Evolutionary conservation across 2,797 vertebrate species (phyloP), one percentile per base, ranked within the genome.

Genomic region (Borostomias antarcticus): DNA sequence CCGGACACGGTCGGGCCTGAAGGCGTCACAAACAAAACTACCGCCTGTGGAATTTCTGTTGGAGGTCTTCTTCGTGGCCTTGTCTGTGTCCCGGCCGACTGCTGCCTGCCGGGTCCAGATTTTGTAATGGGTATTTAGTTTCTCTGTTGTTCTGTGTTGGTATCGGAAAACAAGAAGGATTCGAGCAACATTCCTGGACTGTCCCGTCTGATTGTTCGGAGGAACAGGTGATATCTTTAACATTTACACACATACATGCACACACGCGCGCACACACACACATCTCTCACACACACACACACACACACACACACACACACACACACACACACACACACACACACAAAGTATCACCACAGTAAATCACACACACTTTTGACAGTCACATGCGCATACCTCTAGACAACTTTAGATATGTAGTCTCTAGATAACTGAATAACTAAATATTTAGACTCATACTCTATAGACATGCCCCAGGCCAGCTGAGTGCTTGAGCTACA

Each of bases 1-100:
- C 2, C 8, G 35, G 3, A 48, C 33, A 17, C 70, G 70, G 67
- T 62, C 61, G 70, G 75, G 78, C 80, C 70, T 83, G 77, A 80
- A 69, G 81, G 68, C 64, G 63, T 53, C 1, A 29, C 5, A 45
- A 23, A 68, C 64, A 64, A 70, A 69, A 81, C 79, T 67, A 80
- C 76, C 35, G 69, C 76, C 86, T 85, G 82, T 83, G 35, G 17
- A 77, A 76, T 83, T 83, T 86, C 79, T 80, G 62, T 75, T 60
- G 60, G 58, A 0, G 3, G 21, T 15, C 65, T n/a, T n/a, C n/a
- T 82, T 75, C 75, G 68, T 82, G 69, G 7, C 43, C 17, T 63
- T 25, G 29, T 25, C 32, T 1, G 3, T 21, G 53, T 2, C 10
- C 1, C 1, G 45, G 28, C 54, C 62, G 52, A 43, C 64, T 64